These are phyloP conservation scores for Muscicapa adusta DNA, from an alignment of 2,113 vertebrate species.

Conservation along the genomic window DNA sequence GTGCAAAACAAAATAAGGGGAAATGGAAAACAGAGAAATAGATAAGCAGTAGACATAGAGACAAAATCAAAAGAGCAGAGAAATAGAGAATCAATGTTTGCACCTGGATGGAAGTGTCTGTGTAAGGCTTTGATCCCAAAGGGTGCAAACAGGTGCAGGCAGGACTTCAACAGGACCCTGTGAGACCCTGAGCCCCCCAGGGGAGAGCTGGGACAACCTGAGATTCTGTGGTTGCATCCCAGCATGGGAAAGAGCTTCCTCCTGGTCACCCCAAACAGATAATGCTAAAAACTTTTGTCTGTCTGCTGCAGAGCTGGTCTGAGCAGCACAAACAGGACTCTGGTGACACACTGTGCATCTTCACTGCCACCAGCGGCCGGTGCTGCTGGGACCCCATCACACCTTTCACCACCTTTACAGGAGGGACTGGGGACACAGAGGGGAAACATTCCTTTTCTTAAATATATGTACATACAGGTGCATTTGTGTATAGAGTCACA, in stretches of 20 bases:
- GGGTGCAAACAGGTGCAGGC: background rate
- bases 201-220: background rate
- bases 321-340: background rate
- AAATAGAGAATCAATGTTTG: background rate
- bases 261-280: background rate
- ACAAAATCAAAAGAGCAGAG: background rate
- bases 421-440: background rate
- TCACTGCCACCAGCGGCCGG: accelerated
- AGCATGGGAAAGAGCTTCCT: background rate
- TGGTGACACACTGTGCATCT: accelerated
- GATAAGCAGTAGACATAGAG: background rate
- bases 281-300: background rate
- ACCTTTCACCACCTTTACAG: accelerated
- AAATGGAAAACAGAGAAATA: background rate
- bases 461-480: background rate
- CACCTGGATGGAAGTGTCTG: background rate
- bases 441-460: background rate
- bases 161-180: background rate
- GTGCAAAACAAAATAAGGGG: background rate
- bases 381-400: accelerated
- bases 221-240: background rate
- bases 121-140: background rate
- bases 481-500: no score
- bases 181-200: accelerated
- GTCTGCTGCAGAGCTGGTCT: background rate